phyloP scores from a whole-genome alignment of 2,113 vertebrate genomes.

The Trichomycterus rosablanca region DNA sequence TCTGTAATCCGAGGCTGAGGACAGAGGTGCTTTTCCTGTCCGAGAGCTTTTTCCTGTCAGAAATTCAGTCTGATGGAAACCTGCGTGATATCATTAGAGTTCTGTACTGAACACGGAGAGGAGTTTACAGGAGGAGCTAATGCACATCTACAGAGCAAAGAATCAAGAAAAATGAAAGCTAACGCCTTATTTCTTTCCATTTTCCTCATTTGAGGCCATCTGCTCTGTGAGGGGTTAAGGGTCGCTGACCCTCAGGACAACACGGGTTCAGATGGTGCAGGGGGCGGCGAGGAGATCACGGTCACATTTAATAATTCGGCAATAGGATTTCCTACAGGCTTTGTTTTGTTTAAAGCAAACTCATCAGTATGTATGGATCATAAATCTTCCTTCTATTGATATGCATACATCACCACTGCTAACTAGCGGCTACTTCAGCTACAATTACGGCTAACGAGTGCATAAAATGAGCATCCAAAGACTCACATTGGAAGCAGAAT shows the following conservation, averaged over 20 bases:
- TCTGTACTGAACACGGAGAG: neutral
- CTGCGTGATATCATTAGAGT: no score
- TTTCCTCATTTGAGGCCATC: constrained; percentile 65
- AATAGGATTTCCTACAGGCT: neutral
- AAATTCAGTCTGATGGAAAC: neutral
- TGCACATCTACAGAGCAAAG: neutral
- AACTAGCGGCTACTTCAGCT: no score
- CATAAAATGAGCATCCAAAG: no score
- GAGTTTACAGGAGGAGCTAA: neutral
- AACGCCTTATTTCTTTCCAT: no score
- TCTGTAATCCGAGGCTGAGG: no score
- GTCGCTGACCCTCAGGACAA: constrained; percentile 73
- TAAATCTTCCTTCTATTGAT: no score
- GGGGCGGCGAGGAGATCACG: neutral
- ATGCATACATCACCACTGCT: no score
- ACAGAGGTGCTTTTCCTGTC: constrained; percentile 6
- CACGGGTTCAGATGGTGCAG: constrained; percentile 76
- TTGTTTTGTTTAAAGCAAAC: neutral
- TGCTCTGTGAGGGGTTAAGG: constrained; percentile 72
- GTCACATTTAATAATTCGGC: neutral
- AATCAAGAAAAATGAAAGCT: no score
- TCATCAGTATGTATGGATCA: no score
- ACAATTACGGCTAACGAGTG: no score
- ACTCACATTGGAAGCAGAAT: no score
- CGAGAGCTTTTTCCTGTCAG: no score